Evolutionary conservation across 2,888 invertebrate species (phyloP).

Genomic region (Plebejus melissa): DNA sequence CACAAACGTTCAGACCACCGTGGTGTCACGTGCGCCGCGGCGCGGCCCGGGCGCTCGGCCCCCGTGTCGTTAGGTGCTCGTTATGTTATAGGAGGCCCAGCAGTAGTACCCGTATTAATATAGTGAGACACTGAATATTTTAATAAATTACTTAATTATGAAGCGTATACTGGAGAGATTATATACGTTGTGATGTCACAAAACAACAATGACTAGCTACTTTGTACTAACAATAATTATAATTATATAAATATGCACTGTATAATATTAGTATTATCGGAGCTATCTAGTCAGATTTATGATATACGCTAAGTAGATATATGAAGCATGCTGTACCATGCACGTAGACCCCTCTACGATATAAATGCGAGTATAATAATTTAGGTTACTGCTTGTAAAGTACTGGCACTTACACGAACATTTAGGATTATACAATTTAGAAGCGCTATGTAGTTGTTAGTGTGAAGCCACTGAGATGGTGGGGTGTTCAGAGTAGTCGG

Average conservation of each 20-base stretch:
- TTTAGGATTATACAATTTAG: constrained; percentile 46
- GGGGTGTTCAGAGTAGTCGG: constrained; percentile 28
- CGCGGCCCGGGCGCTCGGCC: background rate
- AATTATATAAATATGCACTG: constrained; percentile 32
- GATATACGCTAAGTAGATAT: constrained; percentile 47
- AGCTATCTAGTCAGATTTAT: constrained; percentile 51
- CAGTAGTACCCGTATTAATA: constrained; percentile 15
- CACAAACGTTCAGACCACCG: constrained; percentile 65
- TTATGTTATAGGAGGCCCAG: background rate
- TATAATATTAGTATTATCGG: constrained; percentile 34
- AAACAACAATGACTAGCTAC: constrained; percentile 64
- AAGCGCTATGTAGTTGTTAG: constrained; percentile 70
- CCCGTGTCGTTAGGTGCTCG: constrained; percentile 12
- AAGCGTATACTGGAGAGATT: constrained; percentile 26
- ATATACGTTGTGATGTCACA: constrained; percentile 36
- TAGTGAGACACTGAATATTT: constrained; percentile 16
- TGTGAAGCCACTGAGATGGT: constrained; percentile 40
- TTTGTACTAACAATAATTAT: constrained; percentile 56
- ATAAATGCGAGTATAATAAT: constrained; percentile 47
- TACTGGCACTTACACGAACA: constrained; percentile 37
- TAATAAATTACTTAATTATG: constrained; percentile 24
- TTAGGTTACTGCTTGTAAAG: constrained; percentile 52
- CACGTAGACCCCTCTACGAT: constrained; percentile 46
- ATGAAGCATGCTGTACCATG: constrained; percentile 67
- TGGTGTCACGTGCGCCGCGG: constrained; percentile 13